Conservation (phyloP, 2,797 vertebrate genomes). For the Clarias laeviceps region DNA sequence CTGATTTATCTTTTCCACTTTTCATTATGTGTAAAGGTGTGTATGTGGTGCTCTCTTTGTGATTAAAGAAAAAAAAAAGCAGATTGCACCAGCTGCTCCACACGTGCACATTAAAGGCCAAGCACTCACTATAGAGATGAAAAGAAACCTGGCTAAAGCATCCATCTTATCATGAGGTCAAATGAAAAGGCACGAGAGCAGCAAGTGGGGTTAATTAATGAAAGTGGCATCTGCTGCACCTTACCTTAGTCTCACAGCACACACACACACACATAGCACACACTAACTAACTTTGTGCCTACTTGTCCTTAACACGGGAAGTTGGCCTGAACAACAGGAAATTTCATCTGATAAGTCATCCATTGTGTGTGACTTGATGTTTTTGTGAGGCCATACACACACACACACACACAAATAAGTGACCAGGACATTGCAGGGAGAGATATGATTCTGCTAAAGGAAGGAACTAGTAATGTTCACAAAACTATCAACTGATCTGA, state of each 20-base stretch:
- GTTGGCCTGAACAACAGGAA: conserved; percentile 63
- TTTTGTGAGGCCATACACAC: conserved; percentile 8
- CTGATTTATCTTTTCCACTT: not conserved
- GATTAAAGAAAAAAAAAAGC: not conserved
- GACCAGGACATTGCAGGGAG: conserved; percentile 27
- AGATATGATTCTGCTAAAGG: conserved; percentile 32
- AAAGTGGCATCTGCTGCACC: conserved; percentile 72
- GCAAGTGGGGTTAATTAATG: conserved; percentile 73
- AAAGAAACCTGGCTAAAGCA: conserved; percentile 59
- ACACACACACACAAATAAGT: conserved; percentile 31
- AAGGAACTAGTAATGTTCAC: conserved; percentile 43
- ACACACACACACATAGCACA: not conserved
- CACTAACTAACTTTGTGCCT: conserved; percentile 31
- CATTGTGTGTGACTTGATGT: conserved; percentile 24
- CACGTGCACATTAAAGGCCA: conserved; percentile 42
- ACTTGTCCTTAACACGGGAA: conserved; percentile 65
- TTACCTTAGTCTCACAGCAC: conserved; percentile 54
- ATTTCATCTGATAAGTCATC: conserved; percentile 64
- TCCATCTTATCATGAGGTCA: conserved; percentile 73
- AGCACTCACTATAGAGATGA: conserved; percentile 64
- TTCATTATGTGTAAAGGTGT: not conserved
- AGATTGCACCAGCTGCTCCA: conserved; percentile 32
- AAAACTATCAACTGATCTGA: conserved; percentile 39
- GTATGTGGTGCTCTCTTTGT: not conserved
- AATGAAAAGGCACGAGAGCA: conserved; percentile 55